Conservation (phyloP, 1,140 invertebrate genomes). For the Drosophila kohkoa region DNA sequence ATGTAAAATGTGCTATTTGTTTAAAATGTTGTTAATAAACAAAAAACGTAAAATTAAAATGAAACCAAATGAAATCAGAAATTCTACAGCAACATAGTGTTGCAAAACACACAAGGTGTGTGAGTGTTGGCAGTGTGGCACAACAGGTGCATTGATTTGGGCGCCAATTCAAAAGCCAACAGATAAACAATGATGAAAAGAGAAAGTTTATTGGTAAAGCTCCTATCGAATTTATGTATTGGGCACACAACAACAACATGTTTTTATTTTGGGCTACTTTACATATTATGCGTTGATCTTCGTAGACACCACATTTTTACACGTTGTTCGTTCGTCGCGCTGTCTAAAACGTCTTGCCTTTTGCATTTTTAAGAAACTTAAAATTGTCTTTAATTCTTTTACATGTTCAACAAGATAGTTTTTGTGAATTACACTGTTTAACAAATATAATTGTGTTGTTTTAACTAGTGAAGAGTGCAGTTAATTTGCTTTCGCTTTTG, state of each 20-base stretch:
- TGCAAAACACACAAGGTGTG: background rate
- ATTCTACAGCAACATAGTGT: slow-evolving; percentile 2
- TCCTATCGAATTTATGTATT: slow-evolving; percentile 5
- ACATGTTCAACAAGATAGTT: background rate
- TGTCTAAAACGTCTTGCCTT: background rate
- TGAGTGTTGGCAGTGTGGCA: background rate
- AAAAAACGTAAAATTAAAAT: background rate
- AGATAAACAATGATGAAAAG: background rate
- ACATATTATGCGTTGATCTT: slow-evolving; percentile 5
- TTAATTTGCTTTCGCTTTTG: slow-evolving; percentile 1
- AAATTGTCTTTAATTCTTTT: background rate
- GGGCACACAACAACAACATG: slow-evolving; percentile 7
- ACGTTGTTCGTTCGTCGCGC: slow-evolving; percentile 10
- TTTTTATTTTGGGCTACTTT: slow-evolving; percentile 46
- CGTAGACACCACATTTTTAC: slow-evolving; percentile 9
- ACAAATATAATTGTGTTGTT: background rate
- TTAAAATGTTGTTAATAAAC: slow-evolving; percentile 12
- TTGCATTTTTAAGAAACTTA: slow-evolving; percentile 6
- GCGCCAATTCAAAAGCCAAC: slow-evolving; percentile 4
- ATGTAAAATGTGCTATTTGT: slow-evolving; percentile 28
- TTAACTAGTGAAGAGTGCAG: background rate
- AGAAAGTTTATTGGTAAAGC: slow-evolving; percentile 15
- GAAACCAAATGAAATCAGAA: background rate
- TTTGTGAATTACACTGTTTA: background rate
- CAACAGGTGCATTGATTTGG: background rate